These are phyloP conservation scores for Hydrocynus forskahlii DNA, from an alignment of 2,797 vertebrate species.

Conservation along the genomic window DNA sequence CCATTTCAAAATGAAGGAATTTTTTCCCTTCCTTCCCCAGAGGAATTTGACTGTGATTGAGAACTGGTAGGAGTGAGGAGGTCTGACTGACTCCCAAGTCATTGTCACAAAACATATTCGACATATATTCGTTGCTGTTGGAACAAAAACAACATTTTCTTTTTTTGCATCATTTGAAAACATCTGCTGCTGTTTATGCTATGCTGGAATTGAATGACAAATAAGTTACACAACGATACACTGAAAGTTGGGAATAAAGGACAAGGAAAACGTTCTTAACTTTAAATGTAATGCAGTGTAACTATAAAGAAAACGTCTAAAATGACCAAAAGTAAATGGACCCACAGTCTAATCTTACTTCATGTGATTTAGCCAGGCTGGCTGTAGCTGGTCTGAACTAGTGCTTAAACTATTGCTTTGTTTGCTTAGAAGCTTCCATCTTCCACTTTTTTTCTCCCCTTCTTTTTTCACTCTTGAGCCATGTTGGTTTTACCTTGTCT, in stretches of 20 bases:
- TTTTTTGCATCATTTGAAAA: no score
- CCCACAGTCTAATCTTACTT: neutral
- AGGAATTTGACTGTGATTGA: constrained; percentile 4
- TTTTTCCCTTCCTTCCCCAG: neutral
- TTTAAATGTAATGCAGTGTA: no score
- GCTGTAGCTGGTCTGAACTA: neutral
- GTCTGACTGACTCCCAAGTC: neutral
- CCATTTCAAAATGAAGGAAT: neutral
- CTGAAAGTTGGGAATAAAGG: no score
- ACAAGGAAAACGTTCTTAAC: no score
- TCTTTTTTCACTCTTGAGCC: constrained; percentile 7
- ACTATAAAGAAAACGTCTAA: no score
- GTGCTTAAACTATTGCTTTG: neutral
- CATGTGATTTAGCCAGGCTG: neutral
- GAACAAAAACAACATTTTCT: no score
- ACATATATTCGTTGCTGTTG: neutral
- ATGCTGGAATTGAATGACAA: no score
- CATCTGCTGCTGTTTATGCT: no score
- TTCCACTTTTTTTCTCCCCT: neutral
- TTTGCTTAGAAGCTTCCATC: constrained; percentile 18
- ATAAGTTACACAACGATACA: no score
- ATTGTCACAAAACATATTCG: neutral
- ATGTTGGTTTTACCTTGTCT: constrained; percentile 49
- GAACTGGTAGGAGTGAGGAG: neutral
- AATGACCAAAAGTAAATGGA: neutral